Evolutionary conservation across 2,113 vertebrate species (phyloP).

Genomic region (Orcinus orca): DNA sequence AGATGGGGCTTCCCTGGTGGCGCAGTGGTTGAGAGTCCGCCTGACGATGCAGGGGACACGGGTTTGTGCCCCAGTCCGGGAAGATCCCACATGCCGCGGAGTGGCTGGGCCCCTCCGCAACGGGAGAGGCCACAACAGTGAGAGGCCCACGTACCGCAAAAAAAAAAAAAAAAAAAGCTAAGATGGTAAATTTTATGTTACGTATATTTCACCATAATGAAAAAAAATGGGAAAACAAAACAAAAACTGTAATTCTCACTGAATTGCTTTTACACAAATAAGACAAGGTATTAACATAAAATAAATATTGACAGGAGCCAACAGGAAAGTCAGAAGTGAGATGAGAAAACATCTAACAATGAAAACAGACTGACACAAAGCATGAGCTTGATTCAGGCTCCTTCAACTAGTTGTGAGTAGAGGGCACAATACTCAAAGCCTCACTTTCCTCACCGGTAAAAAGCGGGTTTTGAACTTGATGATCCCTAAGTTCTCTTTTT

Average conservation of each 20-base stretch:
- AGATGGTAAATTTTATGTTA: no score
- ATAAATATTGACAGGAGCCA: not conserved
- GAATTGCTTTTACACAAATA: not conserved
- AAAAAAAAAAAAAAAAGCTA: no score
- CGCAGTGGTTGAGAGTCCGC: no score
- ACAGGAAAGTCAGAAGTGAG: not conserved
- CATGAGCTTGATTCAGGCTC: not conserved
- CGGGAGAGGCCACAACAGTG: no score
- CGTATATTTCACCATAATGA: no score
- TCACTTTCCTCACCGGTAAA: not conserved
- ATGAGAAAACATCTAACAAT: not conserved
- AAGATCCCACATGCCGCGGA: no score
- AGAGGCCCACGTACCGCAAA: no score
- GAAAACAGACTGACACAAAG: not conserved
- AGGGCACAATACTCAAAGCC: not conserved
- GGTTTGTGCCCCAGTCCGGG: no score
- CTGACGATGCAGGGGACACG: no score
- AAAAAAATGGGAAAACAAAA: not conserved
- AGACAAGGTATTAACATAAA: constrained; percentile 15
- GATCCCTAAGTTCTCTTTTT: not conserved
- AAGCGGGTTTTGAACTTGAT: not conserved
- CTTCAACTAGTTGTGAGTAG: not conserved
- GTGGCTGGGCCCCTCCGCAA: no score
- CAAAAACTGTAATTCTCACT: not conserved
- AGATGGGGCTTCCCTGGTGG: no score